These are phyloP conservation scores for Sporophila hypoxantha DNA, from an alignment of 2,113 vertebrate species.

Conservation along the genomic window DNA sequence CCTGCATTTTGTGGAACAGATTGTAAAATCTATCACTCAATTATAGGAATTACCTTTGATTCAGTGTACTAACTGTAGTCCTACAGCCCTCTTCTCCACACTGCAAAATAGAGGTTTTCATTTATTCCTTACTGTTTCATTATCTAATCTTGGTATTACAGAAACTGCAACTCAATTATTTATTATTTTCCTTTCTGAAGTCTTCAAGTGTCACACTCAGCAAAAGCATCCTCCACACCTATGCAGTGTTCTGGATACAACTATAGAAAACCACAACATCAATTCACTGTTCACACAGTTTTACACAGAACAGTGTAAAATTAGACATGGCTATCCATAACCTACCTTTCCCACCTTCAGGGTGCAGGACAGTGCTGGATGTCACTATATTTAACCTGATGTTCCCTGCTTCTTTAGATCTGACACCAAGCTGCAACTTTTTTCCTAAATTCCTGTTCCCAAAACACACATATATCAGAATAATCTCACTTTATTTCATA, in stretches of 20 bases:
- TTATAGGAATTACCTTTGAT: background rate
- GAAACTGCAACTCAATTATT: background rate
- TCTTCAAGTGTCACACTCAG: background rate
- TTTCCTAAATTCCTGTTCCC: background rate
- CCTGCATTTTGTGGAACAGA: background rate
- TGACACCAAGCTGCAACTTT: background rate
- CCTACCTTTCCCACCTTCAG: background rate
- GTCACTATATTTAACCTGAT: background rate
- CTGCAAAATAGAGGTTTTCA: background rate
- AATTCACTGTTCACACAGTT: background rate
- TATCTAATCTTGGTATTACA: background rate
- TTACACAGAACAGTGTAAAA: background rate
- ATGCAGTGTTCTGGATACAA: background rate
- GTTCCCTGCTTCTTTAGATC: background rate
- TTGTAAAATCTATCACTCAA: background rate
- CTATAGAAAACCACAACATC: accelerated
- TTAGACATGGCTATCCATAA: background rate
- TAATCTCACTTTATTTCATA: background rate
- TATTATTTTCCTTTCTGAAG: background rate
- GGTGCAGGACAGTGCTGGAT: background rate
- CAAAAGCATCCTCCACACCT: background rate
- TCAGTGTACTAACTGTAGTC: background rate
- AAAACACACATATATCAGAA: background rate
- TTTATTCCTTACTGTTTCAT: background rate
- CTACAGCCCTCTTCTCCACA: background rate